Base-by-base conservation (phyloP, 2,888 invertebrate species). In the Meteorus cinctellus region DNA sequence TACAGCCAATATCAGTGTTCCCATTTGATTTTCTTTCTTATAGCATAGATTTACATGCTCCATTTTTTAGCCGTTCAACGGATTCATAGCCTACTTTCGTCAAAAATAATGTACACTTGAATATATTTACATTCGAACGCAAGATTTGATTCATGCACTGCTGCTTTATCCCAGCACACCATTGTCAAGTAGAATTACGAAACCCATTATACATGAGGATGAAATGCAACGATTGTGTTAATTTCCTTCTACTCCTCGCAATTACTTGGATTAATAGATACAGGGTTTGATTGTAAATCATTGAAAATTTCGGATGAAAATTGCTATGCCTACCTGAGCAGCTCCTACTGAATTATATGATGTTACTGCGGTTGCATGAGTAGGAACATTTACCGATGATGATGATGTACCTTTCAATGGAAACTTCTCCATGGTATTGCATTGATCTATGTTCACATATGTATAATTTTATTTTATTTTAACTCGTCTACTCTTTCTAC, bases 391-490 rank as follows among this genome's bases (percentile, higher is more conserved):
- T 80, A 86, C 82, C 51, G 85, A 81, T 78, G 84, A 81, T 78
- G 85, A 79, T 78, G 84, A 81, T 78, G 88, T 88, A 82, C 92
- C 92, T 90, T 93, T 94, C 88, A 94, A 90, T 88, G 94, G 94
- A 90, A 92, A 93, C 90, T 93, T 94, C 92, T 94, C 94, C 94
- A 94, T 94, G 85, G 88, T 85, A 89, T 88, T 80, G 81, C 84
- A 82, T 82, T 82, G 82, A 86, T 87, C 88, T 87, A 81, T 75
- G 74, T 72, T 78, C 60, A 74, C 60, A 77, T 55, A 60, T 34
- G 29, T 62, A 55, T 24, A 74, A 74, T 48, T 70, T 71, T 24
- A 67, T 67, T 36, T 68, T 36, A 24, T 29, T 60, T 45, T n/a
- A 59, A 41, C 29, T 29, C 27, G 8, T 55, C 31, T 69, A 24